These are phyloP conservation scores for Callorhinus ursinus DNA, from an alignment of 2,113 vertebrate genomes.

Conservation along the genomic window DNA sequence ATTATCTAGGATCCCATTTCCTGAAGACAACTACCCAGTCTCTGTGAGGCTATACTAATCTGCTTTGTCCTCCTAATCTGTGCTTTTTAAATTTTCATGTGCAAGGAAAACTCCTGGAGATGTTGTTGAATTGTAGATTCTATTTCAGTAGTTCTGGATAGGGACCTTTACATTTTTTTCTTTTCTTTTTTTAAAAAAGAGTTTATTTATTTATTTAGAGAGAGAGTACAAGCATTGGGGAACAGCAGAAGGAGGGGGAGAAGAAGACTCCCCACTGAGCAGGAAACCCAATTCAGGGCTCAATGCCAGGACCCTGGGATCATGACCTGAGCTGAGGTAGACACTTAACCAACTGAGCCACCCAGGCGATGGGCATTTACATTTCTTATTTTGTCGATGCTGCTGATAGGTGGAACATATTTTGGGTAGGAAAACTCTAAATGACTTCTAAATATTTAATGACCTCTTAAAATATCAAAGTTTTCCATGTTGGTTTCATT, in stretches of 20 bases:
- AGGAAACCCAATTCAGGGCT: too few species aligned
- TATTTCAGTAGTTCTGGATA: background rate
- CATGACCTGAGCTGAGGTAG: too few species aligned
- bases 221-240: too few species aligned
- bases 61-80: background rate
- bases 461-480: background rate
- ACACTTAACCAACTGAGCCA: too few species aligned
- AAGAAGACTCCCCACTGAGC: too few species aligned
- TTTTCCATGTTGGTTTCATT: background rate
- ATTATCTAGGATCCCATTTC: background rate
- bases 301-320: too few species aligned
- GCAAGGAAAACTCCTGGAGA: background rate
- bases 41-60: background rate
- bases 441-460: background rate
- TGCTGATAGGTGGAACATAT: background rate
- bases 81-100: background rate
- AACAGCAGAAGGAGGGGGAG: too few species aligned
- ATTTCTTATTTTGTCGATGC: background rate
- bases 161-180: background rate
- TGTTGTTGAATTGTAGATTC: background rate
- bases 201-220: too few species aligned
- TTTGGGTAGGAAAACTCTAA: background rate
- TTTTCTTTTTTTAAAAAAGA: too few species aligned
- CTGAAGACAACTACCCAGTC: background rate
- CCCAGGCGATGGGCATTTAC: background rate